A percentile compares a stretch with the other conserved stretches of the same genome.
Conservation (phyloP, 2,888 invertebrate species). For the Matsumyia berberina region DNA sequence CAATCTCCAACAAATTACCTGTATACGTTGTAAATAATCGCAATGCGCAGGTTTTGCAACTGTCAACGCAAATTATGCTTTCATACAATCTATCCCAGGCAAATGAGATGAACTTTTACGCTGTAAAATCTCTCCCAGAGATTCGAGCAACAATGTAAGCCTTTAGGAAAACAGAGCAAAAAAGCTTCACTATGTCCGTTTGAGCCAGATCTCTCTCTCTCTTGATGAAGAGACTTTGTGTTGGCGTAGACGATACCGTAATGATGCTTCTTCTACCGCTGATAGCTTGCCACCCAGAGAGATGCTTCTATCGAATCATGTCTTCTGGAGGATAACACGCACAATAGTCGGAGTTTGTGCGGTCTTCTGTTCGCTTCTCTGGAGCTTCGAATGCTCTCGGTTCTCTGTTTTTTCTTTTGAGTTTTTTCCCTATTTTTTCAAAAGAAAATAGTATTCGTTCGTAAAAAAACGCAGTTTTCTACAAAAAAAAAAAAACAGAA, state of each 20-base stretch:
- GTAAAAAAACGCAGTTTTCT: constrained; percentile 23
- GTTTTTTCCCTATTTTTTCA: constrained; percentile 74
- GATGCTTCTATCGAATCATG: constrained; percentile 73
- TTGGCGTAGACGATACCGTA: constrained; percentile 41
- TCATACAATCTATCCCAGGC: constrained; percentile 69
- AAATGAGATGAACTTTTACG: constrained; percentile 55
- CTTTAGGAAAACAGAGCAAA: constrained; percentile 62
- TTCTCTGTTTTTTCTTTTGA: constrained; percentile 76
- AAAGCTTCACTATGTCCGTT: constrained; percentile 58
- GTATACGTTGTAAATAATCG: constrained; percentile 3
- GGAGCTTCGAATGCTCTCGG: constrained; percentile 75
- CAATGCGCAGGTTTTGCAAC: constrained; percentile 45
- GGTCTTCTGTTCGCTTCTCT: constrained; percentile 76
- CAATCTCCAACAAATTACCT: constrained; percentile 12
- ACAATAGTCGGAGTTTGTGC: constrained; percentile 76
- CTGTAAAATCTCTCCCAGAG: constrained; percentile 51
- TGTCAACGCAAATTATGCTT: constrained; percentile 69
- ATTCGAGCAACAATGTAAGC: constrained; percentile 70
- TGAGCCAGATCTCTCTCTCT: constrained; percentile 61
- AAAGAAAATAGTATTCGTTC: constrained; percentile 65
- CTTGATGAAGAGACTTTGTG: constrained; percentile 55
- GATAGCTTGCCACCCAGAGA: constrained; percentile 65
- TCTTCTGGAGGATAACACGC: constrained; percentile 74
- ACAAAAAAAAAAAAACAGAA: constrained; percentile 19
- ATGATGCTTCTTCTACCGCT: constrained; percentile 70